Conservation (phyloP, 2,113 vertebrate species). For the Nyctereutes procyonoides region DNA sequence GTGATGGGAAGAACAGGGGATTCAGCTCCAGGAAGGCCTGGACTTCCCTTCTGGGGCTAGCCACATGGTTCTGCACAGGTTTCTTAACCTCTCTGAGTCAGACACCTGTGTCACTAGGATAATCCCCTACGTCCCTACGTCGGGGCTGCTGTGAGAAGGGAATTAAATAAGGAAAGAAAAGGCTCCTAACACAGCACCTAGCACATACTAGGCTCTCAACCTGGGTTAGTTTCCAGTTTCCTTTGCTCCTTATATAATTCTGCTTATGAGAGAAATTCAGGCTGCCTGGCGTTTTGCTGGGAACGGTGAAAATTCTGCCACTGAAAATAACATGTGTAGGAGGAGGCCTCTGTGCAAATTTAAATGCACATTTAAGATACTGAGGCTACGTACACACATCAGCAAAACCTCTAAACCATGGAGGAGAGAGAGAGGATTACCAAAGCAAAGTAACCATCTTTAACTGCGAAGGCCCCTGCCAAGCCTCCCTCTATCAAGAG, state of each 20-base stretch:
- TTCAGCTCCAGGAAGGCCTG: not conserved
- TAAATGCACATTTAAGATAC: conserved; percentile 44
- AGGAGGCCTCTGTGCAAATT: conserved; percentile 32
- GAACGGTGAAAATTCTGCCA: conserved; percentile 48
- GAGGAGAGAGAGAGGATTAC: not conserved
- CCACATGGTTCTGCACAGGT: fast-evolving
- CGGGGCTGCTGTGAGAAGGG: not conserved
- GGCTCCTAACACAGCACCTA: not conserved
- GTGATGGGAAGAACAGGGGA: not conserved
- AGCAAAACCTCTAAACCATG: not conserved
- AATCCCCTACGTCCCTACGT: not conserved
- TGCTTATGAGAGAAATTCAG: conserved; percentile 9
- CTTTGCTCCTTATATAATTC: conserved; percentile 62
- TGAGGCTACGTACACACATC: not conserved
- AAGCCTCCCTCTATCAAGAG: not conserved
- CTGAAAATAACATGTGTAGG: conserved; percentile 51
- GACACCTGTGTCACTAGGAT: not conserved
- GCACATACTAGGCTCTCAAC: not conserved
- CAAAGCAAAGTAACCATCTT: not conserved
- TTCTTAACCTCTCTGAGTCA: not conserved
- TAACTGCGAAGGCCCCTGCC: not conserved
- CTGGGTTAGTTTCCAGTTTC: not conserved
- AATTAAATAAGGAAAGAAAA: not conserved
- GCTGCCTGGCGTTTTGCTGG: conserved; percentile 16
- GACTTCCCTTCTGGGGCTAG: not conserved